Base-by-base conservation (phyloP, 2,797 vertebrate genomes). In the Psittacula derbiana region DNA sequence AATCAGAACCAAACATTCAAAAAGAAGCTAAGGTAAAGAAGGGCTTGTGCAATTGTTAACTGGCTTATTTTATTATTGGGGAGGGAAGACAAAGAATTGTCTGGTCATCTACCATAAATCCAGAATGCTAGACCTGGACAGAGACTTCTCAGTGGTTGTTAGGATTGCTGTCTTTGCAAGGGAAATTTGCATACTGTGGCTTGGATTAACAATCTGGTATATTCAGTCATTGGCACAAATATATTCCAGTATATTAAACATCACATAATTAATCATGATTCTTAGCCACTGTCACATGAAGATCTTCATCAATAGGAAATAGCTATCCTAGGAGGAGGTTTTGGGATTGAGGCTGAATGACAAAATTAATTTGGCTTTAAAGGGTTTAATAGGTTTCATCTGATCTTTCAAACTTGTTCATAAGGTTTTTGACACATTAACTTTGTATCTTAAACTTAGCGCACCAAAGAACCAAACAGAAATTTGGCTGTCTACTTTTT, bases 171-270 rank as follows among this genome's bases (percentile, higher is more conserved):
- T 55, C 41, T 27, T 86, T 80, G 60, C 66, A 43, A 66, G 36
- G 15, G 40, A 81, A 67, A 66, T 86, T 57, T 50, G 18, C 25
- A 23, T 66, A 30, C 23, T 72, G 10, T 47, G 27, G 18, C 10
- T 89, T 64, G 57, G 70, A 47, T 90, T 80, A 88, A 33, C 41
- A 84, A 66, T 60, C 38, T 89, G 38, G 40, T 74, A 6, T 86
- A 62, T 86, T 83, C 30, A 50, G 41, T 58, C 69, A 66, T 14
- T 62, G 70, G 38, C 52, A 84, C 16, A 71, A 38, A n/a, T 80
- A 57, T 43, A 80, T 76, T 76, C 41, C 60, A 58, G 33, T 82
- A 38, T 50, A 86, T 91, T 81, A 81, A 78, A 94, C 52, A 43
- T 30, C 44, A 72, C 7, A 41, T 46, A 86, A 84, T 92, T 41